These are phyloP conservation scores for Lepeophtheirus salmonis DNA, from an alignment of 1,140 invertebrate genomes.

Conservation along the genomic window DNA sequence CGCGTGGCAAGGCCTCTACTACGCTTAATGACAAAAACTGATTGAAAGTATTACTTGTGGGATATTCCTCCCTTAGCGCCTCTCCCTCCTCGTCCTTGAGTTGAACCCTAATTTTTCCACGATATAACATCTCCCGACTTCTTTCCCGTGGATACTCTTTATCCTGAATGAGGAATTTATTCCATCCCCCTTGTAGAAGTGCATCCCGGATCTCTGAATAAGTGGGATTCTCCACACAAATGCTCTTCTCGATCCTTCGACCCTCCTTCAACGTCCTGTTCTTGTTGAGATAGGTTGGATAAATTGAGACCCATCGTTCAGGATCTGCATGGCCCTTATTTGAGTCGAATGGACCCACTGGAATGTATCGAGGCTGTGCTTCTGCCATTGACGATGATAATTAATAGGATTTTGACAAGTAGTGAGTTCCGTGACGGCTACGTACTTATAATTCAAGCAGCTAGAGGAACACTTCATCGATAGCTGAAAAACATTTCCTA, in stretches of 20 bases:
- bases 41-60: constrained; percentile 4
- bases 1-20: no score
- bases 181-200: constrained; percentile 52
- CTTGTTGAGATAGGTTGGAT: constrained; percentile 86
- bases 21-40: no score
- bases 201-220: constrained; percentile 84
- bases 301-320: constrained; percentile 74
- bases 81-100: constrained; percentile 77
- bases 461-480: no score
- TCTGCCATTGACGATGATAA: neutral
- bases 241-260: constrained; percentile 52
- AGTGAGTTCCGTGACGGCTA: no score
- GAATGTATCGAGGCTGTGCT: neutral
- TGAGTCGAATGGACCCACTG: neutral
- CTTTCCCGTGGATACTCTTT: constrained; percentile 78
- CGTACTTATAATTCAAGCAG: no score
- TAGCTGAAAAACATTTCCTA: no score
- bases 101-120: constrained; percentile 75
- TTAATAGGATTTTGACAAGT: no score
- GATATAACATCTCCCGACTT: constrained; percentile 60
- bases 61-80: constrained; percentile 28
- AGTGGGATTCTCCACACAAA: constrained; percentile 82
- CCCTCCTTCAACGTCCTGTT: constrained; percentile 76
- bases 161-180: constrained; percentile 65
- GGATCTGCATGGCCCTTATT: constrained; percentile 2